Conservation (phyloP, 1,140 invertebrate species). For the Zaprionus ornatus region DNA sequence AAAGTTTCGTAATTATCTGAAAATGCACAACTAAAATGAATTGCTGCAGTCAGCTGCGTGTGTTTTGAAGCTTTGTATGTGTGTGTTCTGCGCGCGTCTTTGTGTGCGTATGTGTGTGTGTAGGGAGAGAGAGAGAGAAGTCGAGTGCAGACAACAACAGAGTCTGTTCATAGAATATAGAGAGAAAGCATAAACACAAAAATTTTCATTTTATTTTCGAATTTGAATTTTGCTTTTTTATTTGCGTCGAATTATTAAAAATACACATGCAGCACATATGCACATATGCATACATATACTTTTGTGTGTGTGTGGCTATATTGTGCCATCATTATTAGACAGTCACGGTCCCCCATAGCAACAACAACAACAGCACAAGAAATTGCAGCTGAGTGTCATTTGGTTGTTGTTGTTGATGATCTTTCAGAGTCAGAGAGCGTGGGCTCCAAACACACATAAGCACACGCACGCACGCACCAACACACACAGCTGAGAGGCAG, state of each 20-base stretch:
- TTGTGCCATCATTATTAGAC: slow-evolving; percentile 37
- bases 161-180: slow-evolving; percentile 21
- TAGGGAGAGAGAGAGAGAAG: not conserved
- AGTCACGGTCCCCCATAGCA: slow-evolving; percentile 32
- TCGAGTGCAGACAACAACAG: not conserved
- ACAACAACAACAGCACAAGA: slow-evolving; percentile 21
- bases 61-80: slow-evolving; percentile 15
- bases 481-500: not conserved
- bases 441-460: slow-evolving; percentile 25
- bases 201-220: slow-evolving; percentile 42
- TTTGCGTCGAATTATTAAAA: slow-evolving; percentile 25
- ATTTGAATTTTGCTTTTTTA: slow-evolving; percentile 12
- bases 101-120: slow-evolving; percentile 21
- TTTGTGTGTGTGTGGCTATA: not conserved
- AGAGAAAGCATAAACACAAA: slow-evolving; percentile 26
- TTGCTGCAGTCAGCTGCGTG: slow-evolving; percentile 44
- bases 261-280: slow-evolving; percentile 13
- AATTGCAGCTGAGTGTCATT: slow-evolving; percentile 54
- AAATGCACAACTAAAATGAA: slow-evolving; percentile 42
- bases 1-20: slow-evolving; percentile 53
- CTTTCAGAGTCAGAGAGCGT: slow-evolving; percentile 50
- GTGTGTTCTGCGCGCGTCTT: slow-evolving; percentile 15
- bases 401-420: slow-evolving; percentile 47
- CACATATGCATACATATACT: not conserved
- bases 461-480: slow-evolving; percentile 3